These are phyloP conservation scores for Holotrichia oblita DNA, from an alignment of 1,140 invertebrate genomes.

Conservation along the genomic window DNA sequence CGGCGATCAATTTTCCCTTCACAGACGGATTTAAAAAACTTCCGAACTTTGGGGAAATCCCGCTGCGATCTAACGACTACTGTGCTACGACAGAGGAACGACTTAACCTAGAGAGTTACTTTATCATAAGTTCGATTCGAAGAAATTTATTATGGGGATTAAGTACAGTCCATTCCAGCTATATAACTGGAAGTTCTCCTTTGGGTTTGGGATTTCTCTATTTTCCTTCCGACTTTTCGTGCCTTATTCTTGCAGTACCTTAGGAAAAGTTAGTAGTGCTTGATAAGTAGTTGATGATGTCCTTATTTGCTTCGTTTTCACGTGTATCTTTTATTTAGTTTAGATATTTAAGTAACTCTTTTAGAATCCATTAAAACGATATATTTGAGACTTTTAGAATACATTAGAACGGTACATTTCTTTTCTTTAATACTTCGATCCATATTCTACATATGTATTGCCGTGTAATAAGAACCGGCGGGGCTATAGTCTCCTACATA, in stretches of 20 bases:
- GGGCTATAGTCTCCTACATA: no score
- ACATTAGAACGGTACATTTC: no score
- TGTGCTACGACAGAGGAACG: background rate
- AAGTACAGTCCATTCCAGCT: background rate
- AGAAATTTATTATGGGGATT: slow-evolving; percentile 15
- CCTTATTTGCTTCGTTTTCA: background rate
- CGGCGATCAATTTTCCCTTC: background rate
- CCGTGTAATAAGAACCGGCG: no score
- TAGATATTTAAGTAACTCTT: background rate
- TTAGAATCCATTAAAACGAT: no score
- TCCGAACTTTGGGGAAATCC: background rate
- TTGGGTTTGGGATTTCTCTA: background rate
- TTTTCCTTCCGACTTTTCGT: slow-evolving; percentile 1
- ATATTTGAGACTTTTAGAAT: no score
- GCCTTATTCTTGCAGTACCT: background rate
- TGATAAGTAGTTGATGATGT: background rate
- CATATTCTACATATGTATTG: no score
- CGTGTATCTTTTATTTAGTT: background rate
- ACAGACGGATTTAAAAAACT: slow-evolving; percentile 10
- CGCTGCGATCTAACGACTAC: background rate
- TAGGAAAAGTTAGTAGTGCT: background rate
- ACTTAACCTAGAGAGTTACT: background rate
- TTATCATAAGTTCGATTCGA: slow-evolving; percentile 17
- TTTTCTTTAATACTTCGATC: no score
- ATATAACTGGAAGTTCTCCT: background rate